Conservation (phyloP, 2,113 vertebrate genomes). For the Phalacrocorax brasilianus region DNA sequence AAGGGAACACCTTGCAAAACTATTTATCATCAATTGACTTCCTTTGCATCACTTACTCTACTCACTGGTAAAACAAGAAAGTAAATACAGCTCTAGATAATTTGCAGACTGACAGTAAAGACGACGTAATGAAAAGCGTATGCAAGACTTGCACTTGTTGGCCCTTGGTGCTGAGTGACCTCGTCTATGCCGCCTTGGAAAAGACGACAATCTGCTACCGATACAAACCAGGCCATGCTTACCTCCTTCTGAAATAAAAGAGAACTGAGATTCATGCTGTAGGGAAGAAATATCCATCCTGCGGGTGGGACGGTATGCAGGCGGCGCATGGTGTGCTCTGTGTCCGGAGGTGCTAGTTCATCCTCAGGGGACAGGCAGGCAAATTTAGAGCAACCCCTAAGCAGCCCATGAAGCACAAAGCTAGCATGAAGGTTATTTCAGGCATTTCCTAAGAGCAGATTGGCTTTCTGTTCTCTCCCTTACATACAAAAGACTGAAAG, state of each 20-base stretch:
- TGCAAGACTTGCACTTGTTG: neutral
- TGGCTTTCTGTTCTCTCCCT: neutral
- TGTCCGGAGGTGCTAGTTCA: neutral
- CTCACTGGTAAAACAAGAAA: neutral
- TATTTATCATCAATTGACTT: neutral
- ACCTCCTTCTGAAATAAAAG: neutral
- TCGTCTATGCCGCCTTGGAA: neutral
- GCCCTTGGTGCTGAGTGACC: neutral
- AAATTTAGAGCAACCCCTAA: neutral
- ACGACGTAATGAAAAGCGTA: neutral
- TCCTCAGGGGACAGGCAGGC: neutral
- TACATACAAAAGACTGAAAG: neutral
- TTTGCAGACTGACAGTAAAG: neutral
- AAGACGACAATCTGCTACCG: neutral
- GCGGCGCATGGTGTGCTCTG: neutral
- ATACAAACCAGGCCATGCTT: rapidly evolving
- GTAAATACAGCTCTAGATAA: neutral
- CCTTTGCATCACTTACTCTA: neutral
- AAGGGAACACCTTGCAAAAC: neutral
- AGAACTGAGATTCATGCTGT: neutral
- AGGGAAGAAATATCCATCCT: neutral
- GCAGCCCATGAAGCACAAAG: neutral
- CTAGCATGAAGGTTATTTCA: neutral
- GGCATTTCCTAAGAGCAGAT: neutral
- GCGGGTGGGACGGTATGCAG: neutral